Base-by-base conservation (phyloP, 2,113 vertebrate genomes). In the Pristiophorus japonicus region DNA sequence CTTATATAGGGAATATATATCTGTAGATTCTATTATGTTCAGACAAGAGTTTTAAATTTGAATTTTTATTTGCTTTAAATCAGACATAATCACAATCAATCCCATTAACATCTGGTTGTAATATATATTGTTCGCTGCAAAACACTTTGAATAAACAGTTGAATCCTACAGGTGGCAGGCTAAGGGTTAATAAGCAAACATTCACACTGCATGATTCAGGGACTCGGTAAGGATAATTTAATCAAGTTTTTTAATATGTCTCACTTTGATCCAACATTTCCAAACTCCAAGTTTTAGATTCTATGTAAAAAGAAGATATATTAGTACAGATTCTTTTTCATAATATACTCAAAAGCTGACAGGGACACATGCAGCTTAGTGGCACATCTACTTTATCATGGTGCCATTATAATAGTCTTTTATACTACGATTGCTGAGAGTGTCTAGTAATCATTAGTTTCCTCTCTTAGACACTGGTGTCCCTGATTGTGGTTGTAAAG, bases 401-500 rank as follows among this genome's bases (percentile, higher is more conserved):
- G 2, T 88, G 59, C 16, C 59, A 38, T 63, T 65, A 38, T 92
- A 38, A 63, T 38, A 65, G 87, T 81, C n/a, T 18, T 42, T 81
- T 81, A 81, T 81, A 81, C 38, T 20, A 12, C 30, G 12, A 62
- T 34, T 91, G 87, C 30, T 62, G 30, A n/a, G 55, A 59, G 55
- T 91, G 55, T 59, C 87, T 59, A 59, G 87, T 38, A 92, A 92
- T 92, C 88, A 92, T 92, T 92, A 92, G 55, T 92, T 92, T 92
- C 55, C 14, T 38, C 55, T 91, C 59, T 62, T 22, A 92, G 55
- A 63, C 18, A 38, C n/a, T 22, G 14, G 59, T 38, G n/a, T 63
- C 5, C 88, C 34, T 38, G n/a, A 20, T 38, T 92, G 55, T 62
- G 62, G 59, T 92, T 92, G 88, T n/a, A 63, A 62, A 92, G 34